These are phyloP conservation scores for Melinaea marsaeus DNA, from an alignment of 2,888 invertebrate species.

Conservation along the genomic window DNA sequence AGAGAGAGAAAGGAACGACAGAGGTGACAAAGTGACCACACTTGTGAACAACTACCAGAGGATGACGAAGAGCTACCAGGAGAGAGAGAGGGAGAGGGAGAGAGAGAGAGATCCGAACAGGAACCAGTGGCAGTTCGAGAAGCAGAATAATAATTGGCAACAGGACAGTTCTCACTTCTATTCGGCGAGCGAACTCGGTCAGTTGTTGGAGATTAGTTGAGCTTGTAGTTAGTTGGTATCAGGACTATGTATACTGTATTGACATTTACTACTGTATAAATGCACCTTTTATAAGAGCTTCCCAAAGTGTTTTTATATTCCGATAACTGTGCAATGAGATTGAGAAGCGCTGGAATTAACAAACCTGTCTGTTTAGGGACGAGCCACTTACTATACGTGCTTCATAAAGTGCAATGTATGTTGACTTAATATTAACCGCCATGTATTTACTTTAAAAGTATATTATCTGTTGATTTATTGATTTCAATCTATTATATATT, in stretches of 20 bases:
- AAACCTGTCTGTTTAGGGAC: conserved; percentile 47
- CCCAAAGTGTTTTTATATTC: too few relatives aligned
- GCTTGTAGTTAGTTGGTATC: too few relatives aligned
- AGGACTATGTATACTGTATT: neutral
- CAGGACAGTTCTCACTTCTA: conserved; percentile 66
- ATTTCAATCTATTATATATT: too few relatives aligned
- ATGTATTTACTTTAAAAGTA: neutral
- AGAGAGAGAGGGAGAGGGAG: conserved; percentile 14
- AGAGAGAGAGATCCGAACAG: conserved; percentile 42
- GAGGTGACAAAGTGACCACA: conserved; percentile 55
- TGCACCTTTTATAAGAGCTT: too few relatives aligned
- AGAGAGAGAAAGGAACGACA: conserved; percentile 25
- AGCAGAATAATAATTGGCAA: conserved; percentile 50
- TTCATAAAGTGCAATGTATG: conserved; percentile 72
- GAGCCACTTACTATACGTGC: conserved; percentile 66
- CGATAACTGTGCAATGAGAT: too few relatives aligned
- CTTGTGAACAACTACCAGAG: conserved; percentile 68
- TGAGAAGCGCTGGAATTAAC: neutral
- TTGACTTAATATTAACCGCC: conserved; percentile 18
- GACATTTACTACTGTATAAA: conserved; percentile 6
- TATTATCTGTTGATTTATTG: neutral
- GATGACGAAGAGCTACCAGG: conserved; percentile 48
- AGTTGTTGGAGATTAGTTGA: conserved; percentile 39
- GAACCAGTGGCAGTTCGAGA: conserved; percentile 39
- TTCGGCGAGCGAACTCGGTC: conserved; percentile 66